A percentile compares a stretch with the other conserved stretches of the same genome.
phyloP scores from a whole-genome alignment of 1,140 invertebrate species.

The Spodoptera frugiperda region DNA sequence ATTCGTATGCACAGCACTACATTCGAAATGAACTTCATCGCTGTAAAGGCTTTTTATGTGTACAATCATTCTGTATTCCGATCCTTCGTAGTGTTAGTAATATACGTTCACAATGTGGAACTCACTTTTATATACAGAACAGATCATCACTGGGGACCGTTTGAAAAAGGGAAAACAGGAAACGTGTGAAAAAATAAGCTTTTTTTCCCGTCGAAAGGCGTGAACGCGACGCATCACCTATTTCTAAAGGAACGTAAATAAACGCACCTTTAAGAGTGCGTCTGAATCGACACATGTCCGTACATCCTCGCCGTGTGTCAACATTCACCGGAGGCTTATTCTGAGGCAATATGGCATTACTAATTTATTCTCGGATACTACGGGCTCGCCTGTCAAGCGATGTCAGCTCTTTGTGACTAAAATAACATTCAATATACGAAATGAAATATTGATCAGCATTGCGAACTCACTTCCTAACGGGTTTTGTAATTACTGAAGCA shows the following conservation, averaged over 20 bases:
- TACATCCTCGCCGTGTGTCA: conserved; percentile 53
- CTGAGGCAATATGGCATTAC: conserved; percentile 43
- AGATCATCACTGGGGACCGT: conserved; percentile 36
- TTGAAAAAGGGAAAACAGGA: conserved; percentile 50
- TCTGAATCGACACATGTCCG: conserved; percentile 70
- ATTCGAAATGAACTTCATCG: neutral
- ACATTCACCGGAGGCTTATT: conserved; percentile 53
- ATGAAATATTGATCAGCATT: neutral
- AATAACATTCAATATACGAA: neutral
- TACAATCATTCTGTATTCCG: neutral
- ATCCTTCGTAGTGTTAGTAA: conserved; percentile 11
- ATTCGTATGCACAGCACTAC: neutral
- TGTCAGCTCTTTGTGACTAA: neutral
- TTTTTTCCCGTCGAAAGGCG: conserved; percentile 65
- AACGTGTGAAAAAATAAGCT: conserved; percentile 62
- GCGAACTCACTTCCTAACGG: too few relatives aligned
- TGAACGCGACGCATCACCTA: conserved; percentile 73
- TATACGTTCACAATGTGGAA: neutral
- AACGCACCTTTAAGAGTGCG: conserved; percentile 72
- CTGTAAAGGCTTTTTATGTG: neutral
- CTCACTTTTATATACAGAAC: conserved; percentile 31
- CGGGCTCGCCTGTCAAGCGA: neutral
- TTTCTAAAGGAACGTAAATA: conserved; percentile 77
- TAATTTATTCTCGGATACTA: conserved; percentile 25
- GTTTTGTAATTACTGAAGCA: too few relatives aligned